These are phyloP conservation scores for Diarsia dahlii DNA, from an alignment of 2,888 invertebrate genomes.

Conservation along the genomic window DNA sequence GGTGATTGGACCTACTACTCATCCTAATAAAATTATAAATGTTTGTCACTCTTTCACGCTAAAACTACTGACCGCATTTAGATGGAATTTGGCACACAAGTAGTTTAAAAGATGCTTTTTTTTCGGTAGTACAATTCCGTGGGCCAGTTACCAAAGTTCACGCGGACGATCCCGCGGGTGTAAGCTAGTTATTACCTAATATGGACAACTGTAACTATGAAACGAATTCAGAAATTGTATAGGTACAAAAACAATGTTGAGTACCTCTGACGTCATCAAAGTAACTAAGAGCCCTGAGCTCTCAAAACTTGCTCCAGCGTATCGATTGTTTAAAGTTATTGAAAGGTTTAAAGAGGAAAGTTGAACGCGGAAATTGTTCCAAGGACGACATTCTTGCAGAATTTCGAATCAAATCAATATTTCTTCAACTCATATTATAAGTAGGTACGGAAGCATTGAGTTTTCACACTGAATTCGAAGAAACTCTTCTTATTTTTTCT, in stretches of 20 bases:
- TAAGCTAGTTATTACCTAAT: background rate
- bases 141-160: too few species aligned
- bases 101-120: too few species aligned
- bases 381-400: conserved; percentile 18
- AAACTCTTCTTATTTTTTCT: too few species aligned
- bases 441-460: background rate
- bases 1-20: background rate
- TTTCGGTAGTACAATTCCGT: too few species aligned
- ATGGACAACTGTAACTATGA: background rate
- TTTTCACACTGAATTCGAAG: conserved; percentile 2
- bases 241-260: background rate
- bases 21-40: background rate
- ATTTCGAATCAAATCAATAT: conserved; percentile 46
- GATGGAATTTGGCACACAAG: too few species aligned
- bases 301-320: conserved; percentile 15
- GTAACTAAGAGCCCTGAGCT: conserved; percentile 10
- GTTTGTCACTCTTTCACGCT: too few species aligned
- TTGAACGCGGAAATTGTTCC: conserved; percentile 35
- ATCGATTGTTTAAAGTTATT: conserved; percentile 42
- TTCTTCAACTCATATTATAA: conserved; percentile 17
- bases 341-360: conserved; percentile 50
- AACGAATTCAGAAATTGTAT: background rate
- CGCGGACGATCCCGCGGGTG: too few species aligned
- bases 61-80: too few species aligned
- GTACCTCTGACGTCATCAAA: background rate